Conservation (phyloP, 2,888 invertebrate genomes). For the Nomada hirtipes region DNA sequence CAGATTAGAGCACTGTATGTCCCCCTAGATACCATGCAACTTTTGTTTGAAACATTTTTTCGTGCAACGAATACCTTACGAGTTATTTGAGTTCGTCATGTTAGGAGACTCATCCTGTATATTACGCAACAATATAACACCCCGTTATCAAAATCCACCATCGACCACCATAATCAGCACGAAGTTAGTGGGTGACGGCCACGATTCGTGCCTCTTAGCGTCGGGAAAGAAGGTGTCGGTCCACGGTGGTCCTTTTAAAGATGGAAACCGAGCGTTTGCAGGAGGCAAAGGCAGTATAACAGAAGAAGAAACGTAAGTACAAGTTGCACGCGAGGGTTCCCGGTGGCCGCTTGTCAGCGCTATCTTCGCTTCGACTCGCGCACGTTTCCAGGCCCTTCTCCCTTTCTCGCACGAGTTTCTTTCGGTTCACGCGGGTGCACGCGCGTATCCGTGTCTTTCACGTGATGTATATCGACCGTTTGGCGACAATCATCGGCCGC, state of each 20-base stretch:
- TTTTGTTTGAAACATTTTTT: no score
- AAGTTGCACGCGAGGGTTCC: conserved; percentile 77
- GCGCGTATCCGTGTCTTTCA: conserved; percentile 64
- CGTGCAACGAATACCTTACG: no score
- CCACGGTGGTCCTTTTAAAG: conserved; percentile 53
- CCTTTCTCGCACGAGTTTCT: conserved; percentile 44
- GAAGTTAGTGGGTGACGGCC: conserved; percentile 65
- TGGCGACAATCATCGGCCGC: conserved; percentile 80
- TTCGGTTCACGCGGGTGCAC: conserved; percentile 35
- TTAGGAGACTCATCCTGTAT: no score
- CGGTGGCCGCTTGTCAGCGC: conserved; percentile 78
- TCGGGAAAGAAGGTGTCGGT: conserved; percentile 47
- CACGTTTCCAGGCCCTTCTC: conserved; percentile 68
- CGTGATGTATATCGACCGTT: conserved; percentile 79
- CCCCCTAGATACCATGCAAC: no score
- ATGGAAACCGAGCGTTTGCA: conserved; percentile 28
- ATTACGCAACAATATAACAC: no score
- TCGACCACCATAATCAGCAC: conserved; percentile 49
- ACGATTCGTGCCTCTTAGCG: conserved; percentile 44
- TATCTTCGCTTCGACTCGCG: conserved; percentile 73
- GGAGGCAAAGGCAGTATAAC: not conserved
- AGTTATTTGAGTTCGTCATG: no score
- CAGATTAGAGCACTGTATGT: no score
- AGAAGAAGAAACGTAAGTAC: conserved; percentile 48
- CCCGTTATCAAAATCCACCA: conserved; percentile 1